Conservation (phyloP, 53 echinoderm and acorn worm species). For the Astropecten irregularis region DNA sequence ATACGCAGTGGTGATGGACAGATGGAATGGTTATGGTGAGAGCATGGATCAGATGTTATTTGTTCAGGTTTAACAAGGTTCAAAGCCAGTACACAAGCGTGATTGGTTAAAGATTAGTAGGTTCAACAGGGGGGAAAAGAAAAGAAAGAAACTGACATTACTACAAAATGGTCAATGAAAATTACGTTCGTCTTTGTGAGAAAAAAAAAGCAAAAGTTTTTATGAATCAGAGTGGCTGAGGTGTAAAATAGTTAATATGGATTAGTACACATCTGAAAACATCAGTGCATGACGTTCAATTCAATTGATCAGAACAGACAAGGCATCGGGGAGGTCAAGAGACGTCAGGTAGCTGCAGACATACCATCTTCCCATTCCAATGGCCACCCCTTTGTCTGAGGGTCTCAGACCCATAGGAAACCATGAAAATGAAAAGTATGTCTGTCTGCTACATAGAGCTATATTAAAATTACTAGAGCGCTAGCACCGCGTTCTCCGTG, state of each 20-base stretch:
- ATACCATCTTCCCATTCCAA: too few species aligned
- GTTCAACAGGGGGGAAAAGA: background rate
- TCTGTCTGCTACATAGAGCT: too few species aligned
- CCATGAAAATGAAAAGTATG: too few species aligned
- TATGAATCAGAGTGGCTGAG: too few species aligned
- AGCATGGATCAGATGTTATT: constrained; percentile 43
- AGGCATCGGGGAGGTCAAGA: background rate
- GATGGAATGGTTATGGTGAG: background rate
- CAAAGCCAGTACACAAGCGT: constrained; percentile 47
- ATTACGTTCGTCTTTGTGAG: too few species aligned
- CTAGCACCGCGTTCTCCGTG: too few species aligned
- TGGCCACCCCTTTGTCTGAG: too few species aligned
- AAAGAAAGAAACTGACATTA: constrained; percentile 14
- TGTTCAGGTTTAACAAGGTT: constrained; percentile 18
- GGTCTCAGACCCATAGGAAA: too few species aligned
- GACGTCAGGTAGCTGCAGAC: too few species aligned
- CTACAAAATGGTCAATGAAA: background rate
- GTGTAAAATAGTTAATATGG: background rate
- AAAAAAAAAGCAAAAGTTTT: too few species aligned
- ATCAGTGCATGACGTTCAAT: background rate
- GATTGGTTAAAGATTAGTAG: constrained; percentile 15
- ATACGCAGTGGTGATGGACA: constrained; percentile 32
- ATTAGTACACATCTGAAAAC: constrained; percentile 14
- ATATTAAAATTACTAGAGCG: too few species aligned
- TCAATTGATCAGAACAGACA: background rate